Evolutionary conservation across 1,140 invertebrate genomes (phyloP).

Genomic region (Diuraphis noxia): DNA sequence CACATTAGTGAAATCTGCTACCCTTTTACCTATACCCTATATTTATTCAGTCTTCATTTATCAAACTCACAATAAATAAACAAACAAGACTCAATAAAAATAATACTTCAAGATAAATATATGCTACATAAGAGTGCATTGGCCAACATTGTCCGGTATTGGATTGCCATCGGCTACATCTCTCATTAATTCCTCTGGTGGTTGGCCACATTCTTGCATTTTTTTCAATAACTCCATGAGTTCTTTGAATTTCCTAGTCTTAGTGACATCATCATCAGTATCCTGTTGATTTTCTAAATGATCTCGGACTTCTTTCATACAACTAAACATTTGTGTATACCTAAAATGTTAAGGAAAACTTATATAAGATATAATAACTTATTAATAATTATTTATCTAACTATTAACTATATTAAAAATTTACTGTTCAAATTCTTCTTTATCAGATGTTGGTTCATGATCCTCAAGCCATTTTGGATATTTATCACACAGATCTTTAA

Average conservation of each 20-base stretch:
- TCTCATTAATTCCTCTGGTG: conserved; percentile 31
- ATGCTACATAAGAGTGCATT: conserved; percentile 43
- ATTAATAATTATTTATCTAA: not conserved
- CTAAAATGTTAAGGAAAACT: not conserved
- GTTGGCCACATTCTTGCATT: conserved; percentile 49
- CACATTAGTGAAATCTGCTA: conserved; percentile 14
- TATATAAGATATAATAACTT: not conserved
- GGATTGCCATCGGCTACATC: not conserved
- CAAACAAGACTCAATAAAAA: conserved; percentile 32
- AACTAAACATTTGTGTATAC: conserved; percentile 32
- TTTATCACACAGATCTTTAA: conserved; percentile 45
- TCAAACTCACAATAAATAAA: conserved; percentile 42
- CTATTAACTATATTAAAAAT: not conserved
- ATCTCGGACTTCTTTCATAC: conserved; percentile 34
- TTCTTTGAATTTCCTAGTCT: conserved; percentile 37
- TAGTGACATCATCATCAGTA: conserved; percentile 31
- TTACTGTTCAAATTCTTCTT: conserved; percentile 40
- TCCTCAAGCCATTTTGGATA: conserved; percentile 43
- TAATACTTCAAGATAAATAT: not conserved
- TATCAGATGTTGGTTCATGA: not conserved
- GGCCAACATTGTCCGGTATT: conserved; percentile 28
- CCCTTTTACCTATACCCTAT: conserved; percentile 45
- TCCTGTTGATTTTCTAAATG: conserved; percentile 45
- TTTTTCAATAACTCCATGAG: conserved; percentile 41
- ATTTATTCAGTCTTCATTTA: conserved; percentile 49